Conservation (phyloP, 2,888 invertebrate species). For the Diarsia dahlii region DNA sequence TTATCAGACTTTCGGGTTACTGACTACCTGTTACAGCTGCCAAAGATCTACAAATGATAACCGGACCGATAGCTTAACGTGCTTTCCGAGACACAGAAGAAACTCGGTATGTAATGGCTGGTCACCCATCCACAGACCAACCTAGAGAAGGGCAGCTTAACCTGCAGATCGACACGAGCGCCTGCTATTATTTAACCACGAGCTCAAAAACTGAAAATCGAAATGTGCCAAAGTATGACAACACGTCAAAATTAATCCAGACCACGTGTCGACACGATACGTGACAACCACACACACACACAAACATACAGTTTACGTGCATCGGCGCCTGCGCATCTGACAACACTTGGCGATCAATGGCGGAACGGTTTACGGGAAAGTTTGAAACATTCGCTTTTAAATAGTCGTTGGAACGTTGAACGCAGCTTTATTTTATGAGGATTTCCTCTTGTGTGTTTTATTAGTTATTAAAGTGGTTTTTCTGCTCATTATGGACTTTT, state of each 20-base stretch:
- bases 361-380: slow-evolving; percentile 67
- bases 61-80: no score
- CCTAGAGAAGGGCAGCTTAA: no score
- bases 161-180: no score
- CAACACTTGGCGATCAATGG: slow-evolving; percentile 61
- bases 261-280: slow-evolving; percentile 58
- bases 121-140: no score
- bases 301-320: slow-evolving; percentile 8
- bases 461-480: slow-evolving; percentile 16
- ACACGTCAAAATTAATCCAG: slow-evolving; percentile 57
- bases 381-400: slow-evolving; percentile 59
- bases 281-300: slow-evolving; percentile 13
- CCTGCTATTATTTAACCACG: no score
- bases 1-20: no score
- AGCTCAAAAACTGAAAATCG: slow-evolving; percentile 23
- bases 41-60: no score
- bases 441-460: slow-evolving; percentile 34
- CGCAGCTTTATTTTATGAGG: slow-evolving; percentile 54
- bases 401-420: slow-evolving; percentile 34
- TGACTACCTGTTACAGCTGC: no score
- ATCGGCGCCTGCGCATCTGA: slow-evolving; percentile 59
- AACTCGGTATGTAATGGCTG: no score
- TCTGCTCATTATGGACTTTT: slow-evolving; percentile 9
- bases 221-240: slow-evolving; percentile 49
- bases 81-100: no score